Conservation (phyloP, 2,888 invertebrate genomes). For the Dryobota labecula region DNA sequence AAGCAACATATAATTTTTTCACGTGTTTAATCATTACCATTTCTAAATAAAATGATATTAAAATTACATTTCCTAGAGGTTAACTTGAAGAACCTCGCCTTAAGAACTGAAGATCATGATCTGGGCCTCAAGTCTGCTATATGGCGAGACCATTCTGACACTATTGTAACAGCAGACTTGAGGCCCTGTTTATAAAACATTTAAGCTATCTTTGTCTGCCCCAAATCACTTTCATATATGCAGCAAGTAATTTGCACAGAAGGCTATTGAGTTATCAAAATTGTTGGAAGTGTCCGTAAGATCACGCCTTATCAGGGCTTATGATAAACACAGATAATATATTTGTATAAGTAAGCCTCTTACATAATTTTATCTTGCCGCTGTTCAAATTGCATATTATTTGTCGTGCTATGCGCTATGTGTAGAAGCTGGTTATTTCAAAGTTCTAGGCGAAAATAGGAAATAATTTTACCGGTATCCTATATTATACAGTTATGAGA, state of each 20-base stretch:
- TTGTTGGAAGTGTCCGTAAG: not conserved
- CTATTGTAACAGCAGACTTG: no score
- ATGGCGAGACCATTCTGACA: no score
- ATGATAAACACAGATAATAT: slow-evolving; percentile 39
- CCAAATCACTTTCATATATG: not conserved
- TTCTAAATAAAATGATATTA: no score
- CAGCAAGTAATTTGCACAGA: slow-evolving; percentile 5
- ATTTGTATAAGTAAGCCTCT: slow-evolving; percentile 13
- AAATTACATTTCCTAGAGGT: no score
- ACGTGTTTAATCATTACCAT: no score
- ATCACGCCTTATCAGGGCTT: slow-evolving; percentile 40
- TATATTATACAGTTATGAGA: no score
- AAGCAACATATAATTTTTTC: no score
- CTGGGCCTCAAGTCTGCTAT: no score
- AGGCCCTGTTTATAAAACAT: no score
- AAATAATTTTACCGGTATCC: no score
- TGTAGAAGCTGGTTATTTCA: not conserved
- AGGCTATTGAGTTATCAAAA: slow-evolving; percentile 7
- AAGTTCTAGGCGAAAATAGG: not conserved
- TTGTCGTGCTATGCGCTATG: not conserved
- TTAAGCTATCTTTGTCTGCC: not conserved
- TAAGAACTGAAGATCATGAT: not conserved
- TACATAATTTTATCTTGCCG: slow-evolving; percentile 35
- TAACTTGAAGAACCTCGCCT: no score
- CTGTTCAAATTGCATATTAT: not conserved